Evolutionary conservation across 2,113 vertebrate genomes (phyloP).

Genomic region (Tachysurus vachellii): DNA sequence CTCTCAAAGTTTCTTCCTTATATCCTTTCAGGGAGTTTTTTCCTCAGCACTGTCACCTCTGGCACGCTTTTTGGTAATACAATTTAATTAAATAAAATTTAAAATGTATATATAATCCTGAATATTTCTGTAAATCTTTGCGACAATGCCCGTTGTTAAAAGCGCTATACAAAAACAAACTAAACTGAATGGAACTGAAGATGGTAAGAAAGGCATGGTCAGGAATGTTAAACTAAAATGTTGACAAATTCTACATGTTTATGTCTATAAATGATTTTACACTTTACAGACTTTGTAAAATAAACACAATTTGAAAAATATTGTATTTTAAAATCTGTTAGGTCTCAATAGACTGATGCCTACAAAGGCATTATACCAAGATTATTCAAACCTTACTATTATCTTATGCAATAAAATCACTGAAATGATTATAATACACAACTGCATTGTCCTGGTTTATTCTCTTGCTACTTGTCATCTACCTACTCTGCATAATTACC

Average conservation of each 20-base stretch:
- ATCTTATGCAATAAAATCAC: background rate
- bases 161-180: too few species aligned
- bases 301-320: background rate
- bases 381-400: background rate
- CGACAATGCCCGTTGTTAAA: too few species aligned
- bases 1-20: too few species aligned
- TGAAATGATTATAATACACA: background rate
- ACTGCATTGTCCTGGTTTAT: background rate
- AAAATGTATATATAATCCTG: too few species aligned
- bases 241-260: background rate
- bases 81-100: too few species aligned
- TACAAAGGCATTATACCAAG: background rate
- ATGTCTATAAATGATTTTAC: background rate
- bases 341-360: background rate
- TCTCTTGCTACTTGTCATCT: background rate
- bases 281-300: background rate
- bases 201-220: background rate
- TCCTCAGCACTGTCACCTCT: too few species aligned
- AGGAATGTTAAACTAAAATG: background rate
- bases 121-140: too few species aligned
- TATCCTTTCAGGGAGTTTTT: too few species aligned
- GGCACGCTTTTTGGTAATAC: too few species aligned
- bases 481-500: background rate
- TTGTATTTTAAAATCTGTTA: background rate
- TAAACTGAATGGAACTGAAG: background rate